These are phyloP conservation scores for Pollenia angustigena DNA, from an alignment of 2,888 invertebrate genomes.

Conservation along the genomic window DNA sequence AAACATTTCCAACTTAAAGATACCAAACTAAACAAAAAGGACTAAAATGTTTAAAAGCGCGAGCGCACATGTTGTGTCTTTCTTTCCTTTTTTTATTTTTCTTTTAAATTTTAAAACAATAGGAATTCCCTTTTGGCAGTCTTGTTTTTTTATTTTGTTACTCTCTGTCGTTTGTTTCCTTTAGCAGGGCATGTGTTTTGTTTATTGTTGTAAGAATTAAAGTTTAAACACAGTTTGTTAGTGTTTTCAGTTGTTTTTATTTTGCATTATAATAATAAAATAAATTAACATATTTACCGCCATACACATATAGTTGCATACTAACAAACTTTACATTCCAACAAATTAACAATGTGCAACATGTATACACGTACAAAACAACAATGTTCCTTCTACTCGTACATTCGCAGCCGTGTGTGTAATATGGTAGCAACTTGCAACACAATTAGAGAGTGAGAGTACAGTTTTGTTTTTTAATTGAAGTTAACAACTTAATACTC, in stretches of 20 bases:
- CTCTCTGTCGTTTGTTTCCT: conserved; percentile 36
- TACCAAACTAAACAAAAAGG: conserved; percentile 31
- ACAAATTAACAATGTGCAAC: conserved; percentile 73
- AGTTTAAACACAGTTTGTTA: conserved; percentile 67
- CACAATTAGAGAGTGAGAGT: conserved; percentile 31
- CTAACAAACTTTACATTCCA: not conserved
- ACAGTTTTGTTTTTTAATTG: conserved; percentile 60
- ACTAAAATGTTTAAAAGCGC: conserved; percentile 67
- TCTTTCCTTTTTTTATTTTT: conserved; percentile 39
- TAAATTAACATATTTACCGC: conserved; percentile 79
- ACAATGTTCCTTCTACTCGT: not conserved
- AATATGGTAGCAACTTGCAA: conserved; percentile 4
- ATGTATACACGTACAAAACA: conserved; percentile 44
- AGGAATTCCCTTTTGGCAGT: conserved; percentile 75
- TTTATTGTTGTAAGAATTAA: conserved; percentile 70
- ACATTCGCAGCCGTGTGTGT: not conserved
- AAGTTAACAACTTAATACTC: conserved; percentile 74
- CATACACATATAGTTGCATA: conserved; percentile 5
- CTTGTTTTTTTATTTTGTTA: conserved; percentile 57
- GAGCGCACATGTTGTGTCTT: conserved; percentile 70
- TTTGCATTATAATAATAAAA: conserved; percentile 48
- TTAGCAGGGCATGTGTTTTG: conserved; percentile 68
- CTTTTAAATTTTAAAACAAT: conserved; percentile 74
- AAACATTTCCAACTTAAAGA: conserved; percentile 44
- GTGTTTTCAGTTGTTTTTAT: conserved; percentile 26